Conservation (phyloP, 64 coral and sea anemone genomes). For the Pocillopora damicornis region DNA sequence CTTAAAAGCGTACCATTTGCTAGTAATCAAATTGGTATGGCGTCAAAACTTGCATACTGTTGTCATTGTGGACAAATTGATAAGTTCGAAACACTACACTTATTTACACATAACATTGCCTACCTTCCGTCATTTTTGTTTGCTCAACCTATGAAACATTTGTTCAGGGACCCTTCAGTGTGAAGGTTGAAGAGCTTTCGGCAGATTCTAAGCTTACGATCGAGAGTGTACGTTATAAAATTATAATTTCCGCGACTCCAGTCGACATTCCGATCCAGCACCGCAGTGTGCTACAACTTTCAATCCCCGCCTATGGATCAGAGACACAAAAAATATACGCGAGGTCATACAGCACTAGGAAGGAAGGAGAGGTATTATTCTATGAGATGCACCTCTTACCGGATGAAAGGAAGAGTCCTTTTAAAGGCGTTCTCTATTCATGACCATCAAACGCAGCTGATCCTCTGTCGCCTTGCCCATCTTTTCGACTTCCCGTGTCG, state of each 20-base stretch:
- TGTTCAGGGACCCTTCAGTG: neutral
- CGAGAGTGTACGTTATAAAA: neutral
- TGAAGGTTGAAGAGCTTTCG: neutral
- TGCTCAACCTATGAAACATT: neutral
- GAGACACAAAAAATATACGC: neutral
- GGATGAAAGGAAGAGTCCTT: neutral
- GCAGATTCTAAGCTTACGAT: neutral
- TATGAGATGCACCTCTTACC: neutral
- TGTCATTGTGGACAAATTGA: neutral
- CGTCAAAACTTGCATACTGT: neutral
- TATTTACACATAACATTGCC: neutral
- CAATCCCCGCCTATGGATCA: neutral
- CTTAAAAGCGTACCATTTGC: conserved; percentile 1
- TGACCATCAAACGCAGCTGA: neutral
- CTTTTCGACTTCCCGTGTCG: neutral
- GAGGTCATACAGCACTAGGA: neutral
- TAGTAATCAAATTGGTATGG: neutral
- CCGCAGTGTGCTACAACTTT: neutral
- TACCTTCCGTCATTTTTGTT: conserved; percentile 22
- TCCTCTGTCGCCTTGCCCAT: conserved; percentile 5
- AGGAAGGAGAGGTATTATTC: neutral
- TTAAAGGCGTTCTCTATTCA: neutral
- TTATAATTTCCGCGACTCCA: neutral
- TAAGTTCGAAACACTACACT: neutral
- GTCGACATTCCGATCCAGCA: neutral